phyloP scores from a whole-genome alignment of 2,113 vertebrate genomes.

The Nycticebus coucang region DNA sequence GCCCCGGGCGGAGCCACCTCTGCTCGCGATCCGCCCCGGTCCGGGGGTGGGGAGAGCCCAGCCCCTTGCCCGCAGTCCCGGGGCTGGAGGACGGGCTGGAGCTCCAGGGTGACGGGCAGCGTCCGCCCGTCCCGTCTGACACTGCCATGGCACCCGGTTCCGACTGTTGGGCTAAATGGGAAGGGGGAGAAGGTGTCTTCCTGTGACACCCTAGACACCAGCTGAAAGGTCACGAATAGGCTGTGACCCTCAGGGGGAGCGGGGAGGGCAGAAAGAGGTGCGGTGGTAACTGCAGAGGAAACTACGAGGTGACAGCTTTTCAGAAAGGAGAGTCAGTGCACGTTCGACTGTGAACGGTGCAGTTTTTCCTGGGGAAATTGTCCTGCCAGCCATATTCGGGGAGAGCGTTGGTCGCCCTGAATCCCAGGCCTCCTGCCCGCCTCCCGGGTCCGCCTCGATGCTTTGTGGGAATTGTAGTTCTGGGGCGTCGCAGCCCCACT shows the following conservation, averaged over 20 bases:
- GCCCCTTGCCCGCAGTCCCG: not conserved
- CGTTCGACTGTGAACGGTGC: not conserved
- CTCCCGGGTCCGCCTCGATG: slow-evolving; percentile 39
- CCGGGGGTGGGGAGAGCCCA: not conserved
- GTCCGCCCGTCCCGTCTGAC: slow-evolving; percentile 5
- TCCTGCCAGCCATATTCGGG: not conserved
- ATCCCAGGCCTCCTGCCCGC: slow-evolving; percentile 5
- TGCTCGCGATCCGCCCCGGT: not conserved
- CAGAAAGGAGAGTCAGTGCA: not conserved
- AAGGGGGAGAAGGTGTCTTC: not conserved
- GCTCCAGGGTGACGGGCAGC: not conserved
- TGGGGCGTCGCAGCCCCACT: not conserved
- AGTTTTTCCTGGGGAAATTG: not conserved
- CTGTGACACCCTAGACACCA: slow-evolving; percentile 1
- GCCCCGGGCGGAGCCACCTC: slow-evolving; percentile 57
- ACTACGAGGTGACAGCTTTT: not conserved
- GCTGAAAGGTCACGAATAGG: slow-evolving; percentile 60
- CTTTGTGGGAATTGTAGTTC: slow-evolving; percentile 80
- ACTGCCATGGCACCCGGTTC: not conserved
- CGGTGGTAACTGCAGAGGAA: not conserved
- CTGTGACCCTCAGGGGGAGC: slow-evolving; percentile 58
- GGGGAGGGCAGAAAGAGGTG: not conserved
- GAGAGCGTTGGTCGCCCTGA: slow-evolving; percentile 51
- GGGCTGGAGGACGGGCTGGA: not conserved
- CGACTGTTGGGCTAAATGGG: not conserved